These are phyloP conservation scores for Eclectus roratus DNA, from an alignment of 2,113 vertebrate species.

Conservation along the genomic window DNA sequence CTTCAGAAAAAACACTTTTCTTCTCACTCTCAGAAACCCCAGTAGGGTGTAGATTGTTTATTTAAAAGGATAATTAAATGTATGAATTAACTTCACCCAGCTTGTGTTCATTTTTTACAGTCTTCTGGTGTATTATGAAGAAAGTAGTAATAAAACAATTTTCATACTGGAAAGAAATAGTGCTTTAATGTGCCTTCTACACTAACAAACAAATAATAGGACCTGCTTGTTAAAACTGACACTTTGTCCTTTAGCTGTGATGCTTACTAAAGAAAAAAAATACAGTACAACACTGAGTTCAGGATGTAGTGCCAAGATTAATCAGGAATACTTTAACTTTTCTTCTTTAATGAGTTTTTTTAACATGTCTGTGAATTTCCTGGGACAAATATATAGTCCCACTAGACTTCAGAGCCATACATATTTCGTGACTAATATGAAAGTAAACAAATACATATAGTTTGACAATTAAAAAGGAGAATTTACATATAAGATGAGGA, in stretches of 20 bases:
- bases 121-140: conserved; percentile 30
- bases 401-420: neutral
- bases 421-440: neutral
- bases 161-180: conserved; percentile 44
- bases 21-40: conserved; percentile 50
- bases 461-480: neutral
- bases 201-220: conserved; percentile 7
- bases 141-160: conserved; percentile 60
- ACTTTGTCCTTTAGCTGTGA: conserved; percentile 15
- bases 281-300: neutral
- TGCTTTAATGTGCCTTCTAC: neutral
- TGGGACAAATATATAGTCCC: neutral
- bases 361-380: neutral
- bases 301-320: neutral
- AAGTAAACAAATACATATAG: neutral
- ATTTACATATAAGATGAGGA: neutral
- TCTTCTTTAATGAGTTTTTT: neutral
- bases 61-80: conserved; percentile 63
- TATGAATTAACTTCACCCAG: conserved; percentile 42
- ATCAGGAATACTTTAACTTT: neutral
- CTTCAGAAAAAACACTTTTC: conserved; percentile 34
- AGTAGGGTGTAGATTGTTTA: conserved; percentile 31
- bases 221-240: conserved; percentile 8
- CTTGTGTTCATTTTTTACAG: neutral
- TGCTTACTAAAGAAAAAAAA: conserved; percentile 37